Evolutionary conservation across 2,797 vertebrate genomes (phyloP).

Genomic region (Esox masquinongy): DNA sequence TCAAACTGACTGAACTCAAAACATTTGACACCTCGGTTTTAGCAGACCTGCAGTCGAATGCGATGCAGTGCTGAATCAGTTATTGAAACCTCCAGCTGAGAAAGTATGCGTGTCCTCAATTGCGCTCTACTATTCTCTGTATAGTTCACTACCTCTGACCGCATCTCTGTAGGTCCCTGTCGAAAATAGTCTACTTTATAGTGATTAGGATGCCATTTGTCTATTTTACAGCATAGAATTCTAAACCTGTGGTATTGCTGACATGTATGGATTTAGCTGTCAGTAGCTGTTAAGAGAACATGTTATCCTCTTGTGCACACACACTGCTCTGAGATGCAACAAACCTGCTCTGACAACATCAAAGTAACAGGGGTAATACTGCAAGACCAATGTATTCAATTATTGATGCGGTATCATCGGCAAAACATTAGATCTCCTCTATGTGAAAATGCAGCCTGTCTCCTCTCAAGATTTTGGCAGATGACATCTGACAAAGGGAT

Average conservation of each 20-base stretch:
- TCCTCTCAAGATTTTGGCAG: not conserved
- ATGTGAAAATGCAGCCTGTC: not conserved
- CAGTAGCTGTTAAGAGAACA: slow-evolving; percentile 37
- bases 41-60: slow-evolving; percentile 37
- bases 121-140: not conserved
- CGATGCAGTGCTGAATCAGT: slow-evolving; percentile 14
- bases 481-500: not conserved
- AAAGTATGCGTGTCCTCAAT: slow-evolving; percentile 21
- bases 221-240: slow-evolving; percentile 15
- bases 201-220: not conserved
- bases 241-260: slow-evolving; percentile 25
- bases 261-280: slow-evolving; percentile 35
- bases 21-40: slow-evolving; percentile 4
- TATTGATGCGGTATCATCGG: not conserved
- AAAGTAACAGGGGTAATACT: slow-evolving; percentile 2
- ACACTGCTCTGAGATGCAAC: not conserved
- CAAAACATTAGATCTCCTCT: not conserved
- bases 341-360: slow-evolving; percentile 8
- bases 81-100: slow-evolving; percentile 28
- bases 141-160: not conserved
- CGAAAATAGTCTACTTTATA: not conserved
- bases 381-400: not conserved
- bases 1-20: not conserved
- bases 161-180: not conserved
- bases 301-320: not conserved